These are phyloP conservation scores for Eupithecia exiguata DNA, from an alignment of 2,888 invertebrate species.

Conservation along the genomic window DNA sequence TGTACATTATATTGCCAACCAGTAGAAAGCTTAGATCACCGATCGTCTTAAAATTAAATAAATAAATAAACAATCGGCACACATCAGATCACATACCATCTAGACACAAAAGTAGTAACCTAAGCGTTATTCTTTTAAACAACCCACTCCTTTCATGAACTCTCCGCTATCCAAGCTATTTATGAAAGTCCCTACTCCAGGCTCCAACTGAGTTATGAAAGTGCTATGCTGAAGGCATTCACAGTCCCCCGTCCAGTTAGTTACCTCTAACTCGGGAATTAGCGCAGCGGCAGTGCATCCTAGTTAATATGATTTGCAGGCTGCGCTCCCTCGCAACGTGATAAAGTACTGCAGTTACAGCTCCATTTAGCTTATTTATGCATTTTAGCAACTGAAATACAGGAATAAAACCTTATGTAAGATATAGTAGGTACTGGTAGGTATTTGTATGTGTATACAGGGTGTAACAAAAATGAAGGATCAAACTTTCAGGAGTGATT, in stretches of 20 bases:
- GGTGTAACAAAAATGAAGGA: too few relatives aligned
- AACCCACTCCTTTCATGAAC: neutral
- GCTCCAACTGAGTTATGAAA: slow-evolving; percentile 21
- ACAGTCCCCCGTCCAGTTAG: slow-evolving; percentile 37
- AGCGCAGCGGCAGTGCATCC: slow-evolving; percentile 43
- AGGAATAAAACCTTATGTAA: neutral
- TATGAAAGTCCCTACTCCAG: neutral
- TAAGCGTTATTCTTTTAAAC: neutral
- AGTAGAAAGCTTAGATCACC: too few relatives aligned
- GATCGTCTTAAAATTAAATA: too few relatives aligned
- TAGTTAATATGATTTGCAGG: slow-evolving; percentile 75
- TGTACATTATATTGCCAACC: too few relatives aligned
- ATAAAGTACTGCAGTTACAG: slow-evolving; percentile 60
- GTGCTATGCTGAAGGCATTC: slow-evolving; percentile 22
- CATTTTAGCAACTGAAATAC: neutral
- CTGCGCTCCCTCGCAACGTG: slow-evolving; percentile 59
- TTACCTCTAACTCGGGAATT: slow-evolving; percentile 41
- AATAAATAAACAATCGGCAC: neutral
- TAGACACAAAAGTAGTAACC: neutral
- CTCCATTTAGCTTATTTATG: slow-evolving; percentile 48
- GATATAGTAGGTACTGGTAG: neutral
- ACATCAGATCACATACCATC: neutral
- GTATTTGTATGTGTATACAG: too few relatives aligned
- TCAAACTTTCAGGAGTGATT: too few relatives aligned
- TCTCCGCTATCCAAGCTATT: neutral